A percentile compares a stretch with the other conserved stretches of the same genome.
These are phyloP conservation scores for Aurelia sp. DNA, from an alignment of 30 jellyfish, hydroid and myxozoan species.

Conservation along the genomic window DNA sequence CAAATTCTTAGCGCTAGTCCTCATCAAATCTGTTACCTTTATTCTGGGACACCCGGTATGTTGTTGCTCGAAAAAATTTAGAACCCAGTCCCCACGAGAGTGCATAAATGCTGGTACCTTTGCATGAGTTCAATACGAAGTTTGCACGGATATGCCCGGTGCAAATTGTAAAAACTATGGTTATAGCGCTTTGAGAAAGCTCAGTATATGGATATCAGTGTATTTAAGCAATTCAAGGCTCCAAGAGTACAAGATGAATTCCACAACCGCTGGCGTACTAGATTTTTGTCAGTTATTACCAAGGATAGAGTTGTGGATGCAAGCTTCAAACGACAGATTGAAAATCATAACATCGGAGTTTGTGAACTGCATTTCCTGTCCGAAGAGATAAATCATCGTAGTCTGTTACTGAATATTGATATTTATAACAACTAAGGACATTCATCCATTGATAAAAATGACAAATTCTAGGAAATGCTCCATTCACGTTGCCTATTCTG, in stretches of 20 bases:
- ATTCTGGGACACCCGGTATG: too few species aligned
- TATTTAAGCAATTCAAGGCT: too few species aligned
- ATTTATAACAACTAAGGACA: neutral
- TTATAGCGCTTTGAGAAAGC: constrained; percentile 52
- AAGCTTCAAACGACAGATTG: constrained; percentile 45
- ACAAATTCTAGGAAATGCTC: too few species aligned
- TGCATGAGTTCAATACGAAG: neutral
- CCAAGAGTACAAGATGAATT: constrained; percentile 44
- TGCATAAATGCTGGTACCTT: constrained; percentile 30
- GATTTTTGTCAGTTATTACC: constrained; percentile 57
- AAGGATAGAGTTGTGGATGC: constrained; percentile 53
- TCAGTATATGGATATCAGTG: constrained; percentile 31
- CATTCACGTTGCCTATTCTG: too few species aligned
- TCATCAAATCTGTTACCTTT: too few species aligned
- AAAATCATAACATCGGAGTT: constrained; percentile 28
- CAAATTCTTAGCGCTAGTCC: too few species aligned
- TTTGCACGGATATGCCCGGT: constrained; percentile 44
- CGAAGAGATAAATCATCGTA: constrained; percentile 48
- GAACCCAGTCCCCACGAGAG: constrained; percentile 60
- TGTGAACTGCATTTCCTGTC: constrained; percentile 63
- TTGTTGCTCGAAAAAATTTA: constrained; percentile 1
- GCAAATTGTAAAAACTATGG: constrained; percentile 58
- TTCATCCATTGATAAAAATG: too few species aligned
- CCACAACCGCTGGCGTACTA: constrained; percentile 49
- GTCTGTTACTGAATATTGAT: constrained; percentile 16